phyloP scores from a whole-genome alignment of 2,113 vertebrate species.

The Anguilla japonica region DNA sequence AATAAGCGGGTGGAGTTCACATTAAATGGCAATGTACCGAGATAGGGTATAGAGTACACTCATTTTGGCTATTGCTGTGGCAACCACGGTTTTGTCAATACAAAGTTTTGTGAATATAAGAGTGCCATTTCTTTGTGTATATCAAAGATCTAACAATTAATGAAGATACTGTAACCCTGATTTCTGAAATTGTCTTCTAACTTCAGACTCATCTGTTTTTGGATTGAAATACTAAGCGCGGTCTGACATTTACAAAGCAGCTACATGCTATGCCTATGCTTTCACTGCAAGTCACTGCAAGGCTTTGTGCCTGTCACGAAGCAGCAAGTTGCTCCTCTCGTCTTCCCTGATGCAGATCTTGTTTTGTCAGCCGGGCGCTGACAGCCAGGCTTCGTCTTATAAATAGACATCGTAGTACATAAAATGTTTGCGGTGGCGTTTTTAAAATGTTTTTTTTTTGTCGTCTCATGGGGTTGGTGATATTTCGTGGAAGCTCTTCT shows the following conservation, averaged over 20 bases:
- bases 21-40: background rate
- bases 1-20: conserved; percentile 16
- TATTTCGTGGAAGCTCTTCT: conserved; percentile 20
- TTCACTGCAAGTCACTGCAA: background rate
- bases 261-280: background rate
- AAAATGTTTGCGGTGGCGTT: conserved; percentile 44
- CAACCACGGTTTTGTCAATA: background rate
- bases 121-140: too few relatives aligned
- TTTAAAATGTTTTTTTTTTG: conserved; percentile 36
- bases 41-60: background rate
- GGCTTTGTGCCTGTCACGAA: conserved; percentile 47
- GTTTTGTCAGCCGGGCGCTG: conserved; percentile 46
- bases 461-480: conserved; percentile 48
- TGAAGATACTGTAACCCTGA: background rate
- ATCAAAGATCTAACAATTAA: too few relatives aligned
- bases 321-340: conserved; percentile 61
- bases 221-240: background rate
- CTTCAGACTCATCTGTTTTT: background rate
- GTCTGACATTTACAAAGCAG: background rate
- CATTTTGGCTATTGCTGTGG: background rate
- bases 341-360: conserved; percentile 52
- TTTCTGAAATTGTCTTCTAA: background rate
- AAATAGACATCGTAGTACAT: conserved; percentile 54
- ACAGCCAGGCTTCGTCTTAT: conserved; percentile 52
- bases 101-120: too few relatives aligned